These are phyloP conservation scores for Corythornis leucogaster DNA, from an alignment of 2,797 vertebrate species.

Conservation along the genomic window DNA sequence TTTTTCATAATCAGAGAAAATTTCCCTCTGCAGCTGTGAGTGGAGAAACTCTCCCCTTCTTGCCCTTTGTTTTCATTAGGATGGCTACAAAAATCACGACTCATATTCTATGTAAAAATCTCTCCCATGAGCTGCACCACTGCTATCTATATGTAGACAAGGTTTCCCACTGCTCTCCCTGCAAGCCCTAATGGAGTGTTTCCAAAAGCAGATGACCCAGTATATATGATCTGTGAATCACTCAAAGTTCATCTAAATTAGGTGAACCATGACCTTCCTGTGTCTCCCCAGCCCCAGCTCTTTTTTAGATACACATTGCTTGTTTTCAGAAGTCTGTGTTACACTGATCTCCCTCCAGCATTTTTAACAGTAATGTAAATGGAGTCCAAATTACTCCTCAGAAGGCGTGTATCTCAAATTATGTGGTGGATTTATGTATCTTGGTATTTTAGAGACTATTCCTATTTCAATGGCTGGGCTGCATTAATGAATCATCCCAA, in stretches of 20 bases:
- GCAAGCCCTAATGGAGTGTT: not conserved
- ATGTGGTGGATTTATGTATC: not conserved
- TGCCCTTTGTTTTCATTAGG: not conserved
- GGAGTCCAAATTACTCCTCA: conserved; percentile 1
- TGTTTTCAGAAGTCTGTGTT: not conserved
- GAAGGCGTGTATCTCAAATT: not conserved
- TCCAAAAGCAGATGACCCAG: not conserved
- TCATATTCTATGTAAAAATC: not conserved
- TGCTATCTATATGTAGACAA: not conserved
- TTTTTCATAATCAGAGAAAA: not conserved
- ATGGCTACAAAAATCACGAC: not conserved
- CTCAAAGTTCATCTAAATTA: not conserved
- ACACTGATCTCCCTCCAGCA: not conserved
- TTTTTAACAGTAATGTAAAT: conserved; percentile 5
- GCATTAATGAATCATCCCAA: not conserved
- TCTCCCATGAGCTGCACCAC: not conserved
- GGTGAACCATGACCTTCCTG: not conserved
- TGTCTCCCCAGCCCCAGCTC: not conserved
- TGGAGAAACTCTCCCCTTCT: not conserved
- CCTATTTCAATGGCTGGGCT: not conserved
- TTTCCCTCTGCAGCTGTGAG: not conserved
- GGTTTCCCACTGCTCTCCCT: not conserved
- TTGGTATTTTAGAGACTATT: conserved; percentile 14
- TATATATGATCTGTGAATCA: not conserved
- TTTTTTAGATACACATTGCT: not conserved